phyloP scores from a whole-genome alignment of 64 coral and sea anemone genomes.

The Montipora cactus region DNA sequence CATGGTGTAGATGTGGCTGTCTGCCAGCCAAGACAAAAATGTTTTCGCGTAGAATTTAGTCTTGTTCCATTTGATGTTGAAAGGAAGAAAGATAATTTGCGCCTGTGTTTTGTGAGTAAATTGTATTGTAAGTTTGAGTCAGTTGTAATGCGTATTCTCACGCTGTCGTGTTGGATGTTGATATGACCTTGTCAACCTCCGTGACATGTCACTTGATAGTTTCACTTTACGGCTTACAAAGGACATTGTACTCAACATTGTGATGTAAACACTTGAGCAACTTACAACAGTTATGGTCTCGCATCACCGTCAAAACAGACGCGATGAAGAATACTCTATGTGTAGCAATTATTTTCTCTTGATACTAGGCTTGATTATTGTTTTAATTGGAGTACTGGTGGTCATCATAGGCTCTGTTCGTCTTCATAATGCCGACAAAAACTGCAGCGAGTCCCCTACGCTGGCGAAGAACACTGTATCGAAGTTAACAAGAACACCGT shows the following conservation, averaged over 20 bases:
- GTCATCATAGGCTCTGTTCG: constrained; percentile 26
- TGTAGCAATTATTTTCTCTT: neutral
- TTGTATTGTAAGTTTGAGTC: too few relatives aligned
- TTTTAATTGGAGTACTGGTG: constrained; percentile 27
- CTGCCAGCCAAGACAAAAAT: too few relatives aligned
- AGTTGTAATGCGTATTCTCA: too few relatives aligned
- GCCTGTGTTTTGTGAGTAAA: neutral
- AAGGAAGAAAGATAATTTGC: neutral
- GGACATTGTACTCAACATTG: neutral
- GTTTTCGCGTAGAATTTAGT: too few relatives aligned
- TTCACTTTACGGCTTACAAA: constrained; percentile 28
- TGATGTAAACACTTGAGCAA: neutral
- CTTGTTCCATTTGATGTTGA: too few relatives aligned
- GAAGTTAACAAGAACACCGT: neutral
- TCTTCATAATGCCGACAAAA: neutral
- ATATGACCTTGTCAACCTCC: constrained; percentile 9
- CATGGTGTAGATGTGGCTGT: too few relatives aligned
- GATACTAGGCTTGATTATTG: neutral
- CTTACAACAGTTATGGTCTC: neutral
- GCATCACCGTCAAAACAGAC: neutral
- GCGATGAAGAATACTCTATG: neutral
- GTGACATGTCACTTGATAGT: neutral
- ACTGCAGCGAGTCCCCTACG: neutral
- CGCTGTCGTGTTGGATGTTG: neutral
- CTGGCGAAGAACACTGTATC: neutral